Percentiles rank a stretch among this genome's conserved stretches.
phyloP scores from a whole-genome alignment of 2,113 vertebrate species.

The Myiagra hebetior region DNA sequence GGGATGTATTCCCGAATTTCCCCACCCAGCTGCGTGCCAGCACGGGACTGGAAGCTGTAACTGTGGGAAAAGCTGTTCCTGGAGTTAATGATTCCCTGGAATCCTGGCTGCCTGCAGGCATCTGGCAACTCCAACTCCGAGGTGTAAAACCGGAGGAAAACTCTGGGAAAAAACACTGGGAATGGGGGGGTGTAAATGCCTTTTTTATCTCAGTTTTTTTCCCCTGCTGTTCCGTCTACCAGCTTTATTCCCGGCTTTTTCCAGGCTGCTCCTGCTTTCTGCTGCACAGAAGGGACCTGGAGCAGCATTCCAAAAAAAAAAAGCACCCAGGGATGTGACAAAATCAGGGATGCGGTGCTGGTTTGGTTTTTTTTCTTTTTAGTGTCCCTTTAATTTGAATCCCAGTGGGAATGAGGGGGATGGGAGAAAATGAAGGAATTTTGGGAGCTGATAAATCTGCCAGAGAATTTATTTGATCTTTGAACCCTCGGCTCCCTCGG shows the following conservation, averaged over 20 bases:
- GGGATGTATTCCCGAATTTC: neutral
- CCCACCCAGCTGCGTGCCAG: fast-evolving
- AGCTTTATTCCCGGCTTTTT: neutral
- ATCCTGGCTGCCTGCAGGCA: neutral
- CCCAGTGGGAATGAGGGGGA: neutral
- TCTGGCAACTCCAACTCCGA: neutral
- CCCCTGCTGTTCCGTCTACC: neutral
- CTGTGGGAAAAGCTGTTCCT: neutral
- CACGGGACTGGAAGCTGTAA: neutral
- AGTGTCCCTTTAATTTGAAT: neutral
- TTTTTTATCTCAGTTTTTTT: neutral
- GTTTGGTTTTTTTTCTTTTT: neutral
- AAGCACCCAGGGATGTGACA: neutral
- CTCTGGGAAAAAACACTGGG: neutral
- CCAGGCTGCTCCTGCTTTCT: neutral
- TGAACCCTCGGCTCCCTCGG: neutral
- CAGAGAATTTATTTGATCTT: slow-evolving; percentile 75
- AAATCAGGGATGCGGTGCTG: neutral
- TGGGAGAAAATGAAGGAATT: neutral
- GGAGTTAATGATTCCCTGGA: neutral
- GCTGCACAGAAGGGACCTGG: neutral
- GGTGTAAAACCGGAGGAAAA: neutral
- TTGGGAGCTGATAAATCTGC: slow-evolving; percentile 57
- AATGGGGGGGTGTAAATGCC: neutral
- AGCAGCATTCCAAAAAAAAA: neutral